phyloP scores from a whole-genome alignment of 2,888 invertebrate species.

The Melinaea marsaeus region DNA sequence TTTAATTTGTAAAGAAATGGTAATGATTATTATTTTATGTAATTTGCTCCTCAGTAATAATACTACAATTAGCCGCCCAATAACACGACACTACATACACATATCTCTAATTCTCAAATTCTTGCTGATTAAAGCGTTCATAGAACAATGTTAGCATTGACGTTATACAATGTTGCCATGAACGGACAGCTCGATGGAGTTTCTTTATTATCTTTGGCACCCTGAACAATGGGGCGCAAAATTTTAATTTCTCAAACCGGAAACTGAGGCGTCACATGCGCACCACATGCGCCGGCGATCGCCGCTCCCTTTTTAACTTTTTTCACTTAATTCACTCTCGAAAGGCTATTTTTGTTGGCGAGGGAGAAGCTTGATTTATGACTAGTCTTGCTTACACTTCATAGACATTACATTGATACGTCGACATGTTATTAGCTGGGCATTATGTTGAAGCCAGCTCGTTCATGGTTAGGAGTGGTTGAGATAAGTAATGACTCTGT shows the following conservation, averaged over 20 bases:
- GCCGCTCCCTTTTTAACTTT: constrained; percentile 62
- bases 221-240: constrained; percentile 57
- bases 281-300: constrained; percentile 64
- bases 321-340: constrained; percentile 54
- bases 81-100: too few species aligned
- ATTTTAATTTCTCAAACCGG: constrained; percentile 64
- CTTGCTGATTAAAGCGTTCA: not conserved
- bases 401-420: constrained; percentile 27
- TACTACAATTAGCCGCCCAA: too few species aligned
- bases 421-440: constrained; percentile 44
- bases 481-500: constrained; percentile 60
- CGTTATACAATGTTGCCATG: not conserved
- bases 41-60: too few species aligned
- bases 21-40: too few species aligned
- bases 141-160: not conserved
- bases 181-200: not conserved
- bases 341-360: constrained; percentile 57
- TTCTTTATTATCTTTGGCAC: constrained; percentile 22
- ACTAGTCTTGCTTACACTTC: constrained; percentile 29
- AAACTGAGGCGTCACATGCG: constrained; percentile 67
- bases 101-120: too few species aligned
- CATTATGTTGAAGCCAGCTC: constrained; percentile 49
- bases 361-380: constrained; percentile 66
- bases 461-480: constrained; percentile 55
- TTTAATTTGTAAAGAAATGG: too few species aligned